Base-by-base conservation (phyloP, 2,888 invertebrate species). In the Lasioglossum oenotherae region DNA sequence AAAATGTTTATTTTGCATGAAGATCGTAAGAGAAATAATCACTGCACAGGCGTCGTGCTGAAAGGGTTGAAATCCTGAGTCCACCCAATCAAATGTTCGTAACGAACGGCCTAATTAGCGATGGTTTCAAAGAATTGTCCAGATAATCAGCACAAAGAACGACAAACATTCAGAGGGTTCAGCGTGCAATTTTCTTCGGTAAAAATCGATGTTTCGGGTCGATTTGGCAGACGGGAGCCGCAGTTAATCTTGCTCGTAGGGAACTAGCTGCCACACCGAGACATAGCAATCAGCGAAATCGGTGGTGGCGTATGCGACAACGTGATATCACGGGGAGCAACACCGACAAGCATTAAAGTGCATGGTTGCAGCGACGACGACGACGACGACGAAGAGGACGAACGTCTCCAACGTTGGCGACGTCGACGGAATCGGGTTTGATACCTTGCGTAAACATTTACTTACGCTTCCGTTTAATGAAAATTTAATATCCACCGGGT, bases 401-500 rank as follows among this genome's bases (percentile, higher is more conserved):
- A 60, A 19, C 27, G 27, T 14, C 44, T 14, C 44, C 44, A 16
- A 46, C 44, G n/a, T n/a, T 8, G 67, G 0, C 41, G 14, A 41
- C 44, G 41, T 78, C 67, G 35, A 75, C 41, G 74, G 71, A 78
- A 82, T 85, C 60, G 35, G 60, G 75, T 71, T 31, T 77, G 80
- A 88, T 85, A 73, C 72, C n/a, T 75, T 80, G 67, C 38, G 85
- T 75, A 85, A 89, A 85, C 78, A 82, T 88, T 88, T 84, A 80
- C 81, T 76, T 71, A 72, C 53, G 60, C 64, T 74, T 49, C 41
- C 79, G 71, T 77, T 69, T 82, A 77, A 84, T 86, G 84, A 77
- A 89, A 89, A 89, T 87, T 89, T 85, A 89, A 89, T 84, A 87
- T 85, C 81, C 46, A 64, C 74, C 14, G 69, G 44, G 38, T 35